phyloP scores from a whole-genome alignment of 1,140 invertebrate species.

The Trichogramma pretiosum region DNA sequence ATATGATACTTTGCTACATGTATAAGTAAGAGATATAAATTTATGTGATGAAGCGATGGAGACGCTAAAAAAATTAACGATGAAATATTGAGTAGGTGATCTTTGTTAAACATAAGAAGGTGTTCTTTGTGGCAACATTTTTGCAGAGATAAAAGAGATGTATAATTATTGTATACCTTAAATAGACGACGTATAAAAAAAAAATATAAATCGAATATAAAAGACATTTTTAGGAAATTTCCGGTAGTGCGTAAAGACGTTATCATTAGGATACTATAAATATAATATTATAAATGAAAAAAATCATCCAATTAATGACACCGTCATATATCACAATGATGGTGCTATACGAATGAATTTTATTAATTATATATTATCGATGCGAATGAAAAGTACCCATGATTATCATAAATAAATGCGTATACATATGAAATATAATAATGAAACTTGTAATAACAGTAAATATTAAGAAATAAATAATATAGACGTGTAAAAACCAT shows the following conservation, averaged over 20 bases:
- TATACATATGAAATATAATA: conserved; percentile 9
- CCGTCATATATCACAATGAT: conserved; percentile 8
- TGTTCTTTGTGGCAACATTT: conserved; percentile 1
- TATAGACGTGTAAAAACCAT: conserved; percentile 10
- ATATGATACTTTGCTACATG: too few species aligned
- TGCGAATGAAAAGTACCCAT: too few species aligned
- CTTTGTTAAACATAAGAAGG: conserved; percentile 4
- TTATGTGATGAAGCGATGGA: too few species aligned
- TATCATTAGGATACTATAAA: too few species aligned
- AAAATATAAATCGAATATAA: conserved; percentile 5
- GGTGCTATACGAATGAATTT: conserved; percentile 6
- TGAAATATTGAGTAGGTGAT: neutral
- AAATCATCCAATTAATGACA: conserved; percentile 10
- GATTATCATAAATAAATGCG: too few species aligned
- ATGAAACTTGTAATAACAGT: conserved; percentile 12
- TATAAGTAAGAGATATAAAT: too few species aligned
- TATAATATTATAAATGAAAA: neutral
- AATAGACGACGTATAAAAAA: too few species aligned
- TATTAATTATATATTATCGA: conserved; percentile 11
- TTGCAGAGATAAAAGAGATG: conserved; percentile 8
- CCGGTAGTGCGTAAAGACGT: conserved; percentile 7
- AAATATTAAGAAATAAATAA: conserved; percentile 1
- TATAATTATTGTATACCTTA: too few species aligned
- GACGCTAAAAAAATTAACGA: neutral
- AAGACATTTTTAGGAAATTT: conserved; percentile 17